phyloP scores from a whole-genome alignment of 2,113 vertebrate genomes.

The Amblyornis subalaris region DNA sequence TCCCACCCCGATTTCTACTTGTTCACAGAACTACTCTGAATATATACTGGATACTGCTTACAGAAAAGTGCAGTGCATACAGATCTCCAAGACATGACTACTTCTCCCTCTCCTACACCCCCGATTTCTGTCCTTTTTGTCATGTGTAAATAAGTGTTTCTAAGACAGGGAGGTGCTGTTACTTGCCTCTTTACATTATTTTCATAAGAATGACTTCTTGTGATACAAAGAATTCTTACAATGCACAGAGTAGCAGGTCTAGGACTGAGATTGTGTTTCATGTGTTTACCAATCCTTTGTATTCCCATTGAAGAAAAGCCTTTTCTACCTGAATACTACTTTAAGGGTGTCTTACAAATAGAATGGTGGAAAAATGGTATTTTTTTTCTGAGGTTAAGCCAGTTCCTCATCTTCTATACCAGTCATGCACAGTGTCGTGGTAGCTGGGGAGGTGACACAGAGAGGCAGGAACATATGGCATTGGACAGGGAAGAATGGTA shows the following conservation, averaged over 20 bases:
- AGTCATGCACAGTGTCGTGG: fast-evolving
- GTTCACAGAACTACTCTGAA: not conserved
- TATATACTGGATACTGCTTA: not conserved
- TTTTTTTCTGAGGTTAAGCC: not conserved
- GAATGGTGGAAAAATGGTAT: not conserved
- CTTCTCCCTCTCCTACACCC: fast-evolving
- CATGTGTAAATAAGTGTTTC: not conserved
- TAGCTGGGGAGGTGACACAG: not conserved
- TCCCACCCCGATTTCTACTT: not conserved
- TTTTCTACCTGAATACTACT: not conserved
- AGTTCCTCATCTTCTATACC: not conserved
- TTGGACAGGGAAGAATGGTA: not conserved
- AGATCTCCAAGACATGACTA: not conserved
- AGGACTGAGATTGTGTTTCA: not conserved
- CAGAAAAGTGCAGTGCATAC: not conserved
- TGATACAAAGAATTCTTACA: fast-evolving
- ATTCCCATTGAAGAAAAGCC: not conserved
- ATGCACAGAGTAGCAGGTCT: not conserved
- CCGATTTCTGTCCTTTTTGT: not conserved
- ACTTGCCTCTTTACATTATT: not conserved
- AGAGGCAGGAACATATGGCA: not conserved
- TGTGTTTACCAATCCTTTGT: not conserved
- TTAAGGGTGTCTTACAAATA: not conserved
- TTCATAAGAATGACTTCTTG: not conserved
- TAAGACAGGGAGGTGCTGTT: not conserved